Conservation (phyloP, 2,888 invertebrate genomes). For the Hofmannophila pseudospretella region DNA sequence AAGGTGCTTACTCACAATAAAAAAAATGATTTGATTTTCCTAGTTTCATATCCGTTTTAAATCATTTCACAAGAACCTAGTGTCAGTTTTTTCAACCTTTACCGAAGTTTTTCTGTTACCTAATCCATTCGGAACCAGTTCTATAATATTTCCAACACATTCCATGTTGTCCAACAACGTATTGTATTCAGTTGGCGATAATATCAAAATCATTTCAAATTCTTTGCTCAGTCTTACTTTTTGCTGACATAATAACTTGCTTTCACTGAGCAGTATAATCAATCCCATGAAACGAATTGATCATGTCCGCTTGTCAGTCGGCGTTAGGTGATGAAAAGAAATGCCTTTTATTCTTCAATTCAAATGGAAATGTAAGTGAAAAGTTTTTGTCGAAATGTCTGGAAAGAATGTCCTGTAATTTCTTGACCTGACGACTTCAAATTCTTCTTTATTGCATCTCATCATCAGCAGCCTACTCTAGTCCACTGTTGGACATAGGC, state of each 20-base stretch:
- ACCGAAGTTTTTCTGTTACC: too few species aligned
- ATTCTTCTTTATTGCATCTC: too few species aligned
- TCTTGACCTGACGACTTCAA: too few species aligned
- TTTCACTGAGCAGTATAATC: slow-evolving; percentile 33
- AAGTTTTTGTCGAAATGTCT: too few species aligned
- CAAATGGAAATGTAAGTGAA: slow-evolving; percentile 8
- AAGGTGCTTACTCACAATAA: too few species aligned
- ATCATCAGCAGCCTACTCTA: too few species aligned
- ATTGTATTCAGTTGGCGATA: neutral
- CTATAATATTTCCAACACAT: neutral
- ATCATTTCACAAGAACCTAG: too few species aligned
- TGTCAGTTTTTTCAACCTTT: too few species aligned
- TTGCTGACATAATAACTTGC: slow-evolving; percentile 19
- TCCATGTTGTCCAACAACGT: neutral
- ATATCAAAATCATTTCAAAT: neutral
- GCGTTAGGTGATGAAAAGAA: slow-evolving; percentile 8
- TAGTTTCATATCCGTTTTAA: too few species aligned
- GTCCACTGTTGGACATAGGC: too few species aligned
- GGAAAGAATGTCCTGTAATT: too few species aligned
- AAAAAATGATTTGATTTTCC: too few species aligned
- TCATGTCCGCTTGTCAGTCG: slow-evolving; percentile 15
- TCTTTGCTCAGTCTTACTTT: neutral
- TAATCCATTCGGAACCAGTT: neutral
- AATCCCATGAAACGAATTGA: slow-evolving; percentile 27
- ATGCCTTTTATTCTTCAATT: slow-evolving; percentile 5